Percentiles rank a stretch among this genome's conserved stretches.
phyloP scores from a whole-genome alignment of 2,888 invertebrate species.

The Eupithecia abbreviata region DNA sequence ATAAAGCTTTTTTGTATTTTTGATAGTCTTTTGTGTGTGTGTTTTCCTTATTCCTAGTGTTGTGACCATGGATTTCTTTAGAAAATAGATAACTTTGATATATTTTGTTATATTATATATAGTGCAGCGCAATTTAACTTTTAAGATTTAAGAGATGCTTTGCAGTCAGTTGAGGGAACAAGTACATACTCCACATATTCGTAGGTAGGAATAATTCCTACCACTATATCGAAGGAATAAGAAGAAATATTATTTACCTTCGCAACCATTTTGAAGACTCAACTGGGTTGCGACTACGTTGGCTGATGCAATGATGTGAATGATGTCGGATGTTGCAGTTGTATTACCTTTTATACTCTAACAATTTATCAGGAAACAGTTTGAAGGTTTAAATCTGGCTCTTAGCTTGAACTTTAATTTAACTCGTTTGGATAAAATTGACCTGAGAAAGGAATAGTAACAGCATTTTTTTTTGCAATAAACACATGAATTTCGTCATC shows the following conservation, averaged over 20 bases:
- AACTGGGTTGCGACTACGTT: slow-evolving; percentile 62
- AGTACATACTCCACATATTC: no score
- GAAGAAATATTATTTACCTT: slow-evolving; percentile 57
- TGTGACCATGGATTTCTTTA: no score
- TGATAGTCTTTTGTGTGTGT: no score
- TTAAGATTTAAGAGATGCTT: no score
- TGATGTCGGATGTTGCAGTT: slow-evolving; percentile 48
- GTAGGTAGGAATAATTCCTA: no score
- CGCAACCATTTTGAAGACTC: slow-evolving; percentile 64
- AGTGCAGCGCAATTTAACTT: no score
- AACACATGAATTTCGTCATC: not conserved
- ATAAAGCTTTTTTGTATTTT: no score
- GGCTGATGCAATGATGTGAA: slow-evolving; percentile 49
- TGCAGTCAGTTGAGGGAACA: no score
- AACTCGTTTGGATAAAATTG: not conserved
- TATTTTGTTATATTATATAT: no score
- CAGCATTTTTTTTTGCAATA: not conserved
- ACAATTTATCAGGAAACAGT: slow-evolving; percentile 15
- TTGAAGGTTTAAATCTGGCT: slow-evolving; percentile 18
- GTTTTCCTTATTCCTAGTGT: no score
- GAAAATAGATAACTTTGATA: no score
- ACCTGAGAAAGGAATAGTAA: not conserved
- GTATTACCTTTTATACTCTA: slow-evolving; percentile 41
- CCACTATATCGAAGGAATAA: not conserved
- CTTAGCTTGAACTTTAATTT: slow-evolving; percentile 5